Evolutionary conservation across 2,888 invertebrate species (phyloP).

Genomic region (Pseudococcus viburni): DNA sequence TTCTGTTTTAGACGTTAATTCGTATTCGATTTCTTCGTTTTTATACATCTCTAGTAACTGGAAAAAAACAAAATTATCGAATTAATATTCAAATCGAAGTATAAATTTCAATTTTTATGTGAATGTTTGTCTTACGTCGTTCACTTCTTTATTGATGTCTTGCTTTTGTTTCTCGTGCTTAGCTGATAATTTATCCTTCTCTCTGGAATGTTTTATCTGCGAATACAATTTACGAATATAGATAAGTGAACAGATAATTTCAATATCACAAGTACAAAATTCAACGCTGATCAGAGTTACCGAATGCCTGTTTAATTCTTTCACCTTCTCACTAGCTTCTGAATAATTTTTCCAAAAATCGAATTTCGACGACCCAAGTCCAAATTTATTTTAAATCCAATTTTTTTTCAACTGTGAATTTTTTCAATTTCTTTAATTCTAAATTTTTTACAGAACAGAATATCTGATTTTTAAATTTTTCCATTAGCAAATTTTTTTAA

Average conservation of each 20-base stretch:
- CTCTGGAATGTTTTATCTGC: constrained; percentile 89
- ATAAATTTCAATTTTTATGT: constrained; percentile 66
- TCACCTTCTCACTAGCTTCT: no score
- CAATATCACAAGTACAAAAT: no score
- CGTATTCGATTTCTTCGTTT: constrained; percentile 92
- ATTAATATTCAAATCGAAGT: not conserved
- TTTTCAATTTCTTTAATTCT: no score
- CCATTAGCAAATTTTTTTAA: no score
- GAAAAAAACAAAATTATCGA: constrained; percentile 68
- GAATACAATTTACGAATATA: constrained; percentile 68
- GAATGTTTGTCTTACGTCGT: constrained; percentile 77
- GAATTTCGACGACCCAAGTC: no score
- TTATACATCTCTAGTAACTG: constrained; percentile 94
- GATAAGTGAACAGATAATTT: not conserved
- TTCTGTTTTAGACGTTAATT: constrained; percentile 89
- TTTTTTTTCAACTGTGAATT: no score
- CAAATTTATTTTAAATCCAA: no score
- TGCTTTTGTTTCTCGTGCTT: constrained; percentile 94
- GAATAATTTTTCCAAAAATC: no score
- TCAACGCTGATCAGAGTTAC: no score
- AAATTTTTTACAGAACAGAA: no score
- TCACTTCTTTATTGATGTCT: constrained; percentile 88
- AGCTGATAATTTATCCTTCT: constrained; percentile 91
- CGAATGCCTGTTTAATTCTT: no score
- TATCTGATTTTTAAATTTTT: no score